phyloP scores from a whole-genome alignment of 2,888 invertebrate species.

The Caenorhabditis afra region DNA sequence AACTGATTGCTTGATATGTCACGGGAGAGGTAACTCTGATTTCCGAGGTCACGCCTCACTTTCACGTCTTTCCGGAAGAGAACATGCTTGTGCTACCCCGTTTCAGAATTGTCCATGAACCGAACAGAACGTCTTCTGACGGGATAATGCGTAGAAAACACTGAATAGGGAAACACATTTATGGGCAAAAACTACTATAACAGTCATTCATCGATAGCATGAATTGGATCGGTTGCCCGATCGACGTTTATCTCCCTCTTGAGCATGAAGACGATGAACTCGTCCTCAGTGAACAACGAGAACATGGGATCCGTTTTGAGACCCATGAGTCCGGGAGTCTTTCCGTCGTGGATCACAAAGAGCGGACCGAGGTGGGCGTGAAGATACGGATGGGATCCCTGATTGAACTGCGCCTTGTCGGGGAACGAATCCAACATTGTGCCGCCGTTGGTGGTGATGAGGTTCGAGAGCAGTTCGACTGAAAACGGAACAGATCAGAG shows the following conservation, averaged over 20 bases:
- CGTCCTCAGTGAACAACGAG: constrained; percentile 8
- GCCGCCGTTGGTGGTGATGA: constrained; percentile 5
- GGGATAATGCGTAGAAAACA: too few relatives aligned
- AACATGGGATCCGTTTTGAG: constrained; percentile 19
- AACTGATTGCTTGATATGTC: too few relatives aligned
- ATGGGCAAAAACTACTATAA: not conserved
- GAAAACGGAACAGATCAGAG: too few relatives aligned
- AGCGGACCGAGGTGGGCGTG: constrained; percentile 17
- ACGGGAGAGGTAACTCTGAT: too few relatives aligned
- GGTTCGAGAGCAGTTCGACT: not conserved
- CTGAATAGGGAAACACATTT: too few relatives aligned
- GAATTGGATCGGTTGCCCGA: constrained; percentile 2
- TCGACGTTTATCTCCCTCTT: constrained; percentile 11
- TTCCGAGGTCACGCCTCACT: too few relatives aligned
- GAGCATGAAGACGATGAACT: constrained; percentile 23
- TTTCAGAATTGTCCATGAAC: constrained; percentile 1
- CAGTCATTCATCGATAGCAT: not conserved
- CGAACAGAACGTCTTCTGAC: too few relatives aligned
- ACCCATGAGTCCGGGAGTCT: not conserved
- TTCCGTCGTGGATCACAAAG: constrained; percentile 29
- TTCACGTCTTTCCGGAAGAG: too few relatives aligned
- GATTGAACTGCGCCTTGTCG: constrained; percentile 11
- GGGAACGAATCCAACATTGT: constrained; percentile 17
- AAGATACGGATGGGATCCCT: constrained; percentile 24
- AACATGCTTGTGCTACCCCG: too few relatives aligned